Percentiles rank a stretch among this genome's conserved stretches.
These are phyloP conservation scores for Leptoteleia sp. DNA, from an alignment of 1,140 invertebrate species.

Conservation along the genomic window DNA sequence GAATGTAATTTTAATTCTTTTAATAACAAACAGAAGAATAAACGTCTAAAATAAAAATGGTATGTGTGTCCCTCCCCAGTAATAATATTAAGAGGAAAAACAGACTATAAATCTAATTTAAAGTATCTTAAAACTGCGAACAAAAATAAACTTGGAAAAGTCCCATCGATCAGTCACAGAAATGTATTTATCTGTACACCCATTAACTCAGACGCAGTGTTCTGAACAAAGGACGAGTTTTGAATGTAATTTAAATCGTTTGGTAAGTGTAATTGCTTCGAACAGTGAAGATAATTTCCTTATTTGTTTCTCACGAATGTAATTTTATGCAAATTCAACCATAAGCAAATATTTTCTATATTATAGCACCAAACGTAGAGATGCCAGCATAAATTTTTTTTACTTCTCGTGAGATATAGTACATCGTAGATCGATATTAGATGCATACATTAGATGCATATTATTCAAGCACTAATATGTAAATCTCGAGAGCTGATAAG, in stretches of 20 bases:
- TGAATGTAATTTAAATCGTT: constrained; percentile 58
- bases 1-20: background rate
- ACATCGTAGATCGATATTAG: constrained; percentile 32
- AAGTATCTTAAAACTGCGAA: constrained; percentile 5
- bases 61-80: too few species aligned
- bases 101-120: background rate
- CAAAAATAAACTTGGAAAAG: background rate
- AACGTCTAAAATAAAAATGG: too few species aligned
- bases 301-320: constrained; percentile 10
- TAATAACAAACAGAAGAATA: too few species aligned
- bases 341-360: constrained; percentile 5
- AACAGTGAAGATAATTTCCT: constrained; percentile 4
- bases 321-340: constrained; percentile 23
- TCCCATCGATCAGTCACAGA: constrained; percentile 51
- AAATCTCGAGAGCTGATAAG: too few species aligned
- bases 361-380: constrained; percentile 20
- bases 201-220: constrained; percentile 54
- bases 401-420: constrained; percentile 10
- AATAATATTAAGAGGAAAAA: too few species aligned
- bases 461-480: too few species aligned
- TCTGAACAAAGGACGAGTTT: constrained; percentile 58
- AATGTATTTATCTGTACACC: constrained; percentile 51
- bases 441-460: constrained; percentile 10
- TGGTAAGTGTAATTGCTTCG: constrained; percentile 55
- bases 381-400: constrained; percentile 17